These are phyloP conservation scores for Lota lota DNA, from an alignment of 2,113 vertebrate genomes.

Conservation along the genomic window DNA sequence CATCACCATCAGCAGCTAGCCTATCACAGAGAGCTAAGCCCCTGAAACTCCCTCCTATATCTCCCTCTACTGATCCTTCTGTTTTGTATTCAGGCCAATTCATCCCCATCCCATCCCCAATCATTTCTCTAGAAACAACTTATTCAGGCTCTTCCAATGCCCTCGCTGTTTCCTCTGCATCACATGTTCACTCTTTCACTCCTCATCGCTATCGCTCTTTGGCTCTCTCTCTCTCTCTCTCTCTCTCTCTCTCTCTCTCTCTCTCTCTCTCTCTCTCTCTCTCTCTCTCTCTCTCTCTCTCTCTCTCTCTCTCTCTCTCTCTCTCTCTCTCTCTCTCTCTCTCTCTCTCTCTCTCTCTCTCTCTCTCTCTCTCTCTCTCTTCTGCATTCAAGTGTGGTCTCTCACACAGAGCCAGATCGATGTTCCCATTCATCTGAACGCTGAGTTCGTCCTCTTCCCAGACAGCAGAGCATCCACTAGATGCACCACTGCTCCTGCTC, in stretches of 20 bases:
- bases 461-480: too few relatives aligned
- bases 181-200: conserved; percentile 16
- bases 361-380: conserved; percentile 13
- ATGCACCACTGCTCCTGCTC: too few relatives aligned
- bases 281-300: not conserved
- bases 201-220: too few relatives aligned
- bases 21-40: conserved; percentile 21
- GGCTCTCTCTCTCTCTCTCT: conserved; percentile 2
- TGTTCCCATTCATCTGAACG: conserved; percentile 46
- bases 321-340: conserved; percentile 17
- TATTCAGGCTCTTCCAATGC: conserved; percentile 5
- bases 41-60: not conserved
- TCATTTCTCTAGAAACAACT: conserved; percentile 31
- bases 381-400: conserved; percentile 49
- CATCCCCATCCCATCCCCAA: conserved; percentile 11
- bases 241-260: conserved; percentile 3
- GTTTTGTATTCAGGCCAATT: conserved; percentile 39
- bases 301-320: conserved; percentile 14
- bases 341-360: conserved; percentile 10
- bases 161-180: conserved; percentile 5
- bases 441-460: too few relatives aligned
- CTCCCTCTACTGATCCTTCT: conserved; percentile 14
- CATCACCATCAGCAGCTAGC: conserved; percentile 24
- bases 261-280: not conserved
- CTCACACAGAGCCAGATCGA: conserved; percentile 40